Conservation (phyloP, 2,113 vertebrate species). For the Procavia capensis region DNA sequence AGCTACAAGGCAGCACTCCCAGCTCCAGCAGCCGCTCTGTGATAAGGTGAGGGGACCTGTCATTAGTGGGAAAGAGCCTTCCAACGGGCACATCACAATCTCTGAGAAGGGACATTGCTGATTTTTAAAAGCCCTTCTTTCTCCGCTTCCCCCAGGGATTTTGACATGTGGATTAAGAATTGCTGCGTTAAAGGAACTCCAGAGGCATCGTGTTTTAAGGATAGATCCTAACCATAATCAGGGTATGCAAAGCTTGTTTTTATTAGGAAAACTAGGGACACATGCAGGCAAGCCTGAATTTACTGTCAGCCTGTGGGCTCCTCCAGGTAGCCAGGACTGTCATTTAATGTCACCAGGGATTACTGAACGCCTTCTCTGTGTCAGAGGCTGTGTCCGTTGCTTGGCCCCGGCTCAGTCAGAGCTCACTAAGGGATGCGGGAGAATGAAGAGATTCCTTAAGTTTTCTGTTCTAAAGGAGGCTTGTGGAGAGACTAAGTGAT, state of each 20-base stretch:
- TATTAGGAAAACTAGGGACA: not conserved
- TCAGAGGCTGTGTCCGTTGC: not conserved
- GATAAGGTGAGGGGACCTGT: not conserved
- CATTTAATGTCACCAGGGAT: not conserved
- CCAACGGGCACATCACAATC: not conserved
- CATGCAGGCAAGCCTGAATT: not conserved
- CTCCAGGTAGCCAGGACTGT: not conserved
- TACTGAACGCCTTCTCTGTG: no score
- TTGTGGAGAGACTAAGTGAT: not conserved
- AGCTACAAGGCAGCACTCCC: not conserved
- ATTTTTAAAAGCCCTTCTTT: not conserved
- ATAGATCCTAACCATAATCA: not conserved
- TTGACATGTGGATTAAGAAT: not conserved
- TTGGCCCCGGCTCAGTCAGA: not conserved
- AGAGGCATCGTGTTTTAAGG: not conserved
- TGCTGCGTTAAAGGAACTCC: not conserved
- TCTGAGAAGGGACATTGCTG: not conserved
- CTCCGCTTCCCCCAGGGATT: not conserved
- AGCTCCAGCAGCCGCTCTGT: not conserved
- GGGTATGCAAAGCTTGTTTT: not conserved
- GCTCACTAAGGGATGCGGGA: not conserved
- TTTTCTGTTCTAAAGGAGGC: not conserved
- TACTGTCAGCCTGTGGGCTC: not conserved
- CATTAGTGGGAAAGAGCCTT: not conserved
- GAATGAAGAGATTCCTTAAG: not conserved